phyloP scores from a whole-genome alignment of 2,888 invertebrate genomes.

The Anthrax anthrax region DNA sequence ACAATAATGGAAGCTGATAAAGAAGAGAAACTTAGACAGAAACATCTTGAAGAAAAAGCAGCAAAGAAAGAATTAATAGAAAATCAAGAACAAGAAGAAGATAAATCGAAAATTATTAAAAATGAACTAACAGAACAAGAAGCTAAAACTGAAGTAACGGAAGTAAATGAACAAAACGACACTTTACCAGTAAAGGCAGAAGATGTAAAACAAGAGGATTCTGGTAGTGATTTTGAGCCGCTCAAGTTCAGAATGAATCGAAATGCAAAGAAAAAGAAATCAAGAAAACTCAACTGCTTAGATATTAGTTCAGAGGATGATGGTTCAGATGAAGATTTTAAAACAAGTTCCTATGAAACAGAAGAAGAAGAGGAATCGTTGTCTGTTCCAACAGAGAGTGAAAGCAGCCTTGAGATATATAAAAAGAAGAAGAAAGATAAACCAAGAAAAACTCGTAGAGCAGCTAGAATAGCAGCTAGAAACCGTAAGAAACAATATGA shows the following conservation, averaged over 20 bases:
- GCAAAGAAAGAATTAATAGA: slow-evolving; percentile 22
- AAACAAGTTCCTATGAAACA: slow-evolving; percentile 44
- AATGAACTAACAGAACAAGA: slow-evolving; percentile 5
- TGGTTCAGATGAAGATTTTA: slow-evolving; percentile 82
- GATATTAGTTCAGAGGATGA: slow-evolving; percentile 74
- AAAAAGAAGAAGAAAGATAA: slow-evolving; percentile 26
- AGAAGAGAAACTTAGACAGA: slow-evolving; percentile 41
- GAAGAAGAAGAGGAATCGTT: slow-evolving; percentile 44
- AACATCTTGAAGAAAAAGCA: slow-evolving; percentile 18
- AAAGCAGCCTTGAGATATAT: slow-evolving; percentile 36
- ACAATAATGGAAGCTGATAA: slow-evolving; percentile 70
- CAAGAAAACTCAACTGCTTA: slow-evolving; percentile 62
- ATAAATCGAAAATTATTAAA: slow-evolving; percentile 9
- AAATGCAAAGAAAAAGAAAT: slow-evolving; percentile 39
- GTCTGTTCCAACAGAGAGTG: slow-evolving; percentile 42
- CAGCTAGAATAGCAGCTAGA: slow-evolving; percentile 36
- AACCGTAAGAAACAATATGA: slow-evolving; percentile 26
- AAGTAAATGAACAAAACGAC: slow-evolving; percentile 16
- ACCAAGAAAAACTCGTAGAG: slow-evolving; percentile 30
- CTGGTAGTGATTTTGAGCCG: slow-evolving; percentile 29
- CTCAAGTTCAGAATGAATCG: slow-evolving; percentile 17
- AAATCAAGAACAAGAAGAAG: slow-evolving; percentile 16
- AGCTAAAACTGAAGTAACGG: slow-evolving; percentile 12
- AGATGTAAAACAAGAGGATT: slow-evolving; percentile 16
- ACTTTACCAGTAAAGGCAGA: slow-evolving; percentile 9